Conservation (phyloP, 2,888 invertebrate species). For the Chydorus sphaericus region DNA sequence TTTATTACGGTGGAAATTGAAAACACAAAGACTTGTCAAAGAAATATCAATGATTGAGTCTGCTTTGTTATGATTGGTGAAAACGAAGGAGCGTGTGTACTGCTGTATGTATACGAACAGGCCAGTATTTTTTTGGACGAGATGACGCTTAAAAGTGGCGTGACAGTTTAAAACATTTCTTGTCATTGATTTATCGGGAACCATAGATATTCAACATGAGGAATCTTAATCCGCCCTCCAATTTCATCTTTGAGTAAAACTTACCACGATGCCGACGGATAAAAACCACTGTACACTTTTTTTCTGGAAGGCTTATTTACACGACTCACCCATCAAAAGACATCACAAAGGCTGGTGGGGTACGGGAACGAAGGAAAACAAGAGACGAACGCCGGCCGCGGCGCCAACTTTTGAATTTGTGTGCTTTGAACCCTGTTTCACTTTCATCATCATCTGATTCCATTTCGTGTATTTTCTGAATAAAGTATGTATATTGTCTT, state of each 20-base stretch:
- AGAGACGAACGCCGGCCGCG: slow-evolving; percentile 11
- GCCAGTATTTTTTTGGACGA: no score
- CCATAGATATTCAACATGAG: neutral
- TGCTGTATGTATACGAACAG: no score
- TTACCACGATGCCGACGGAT: slow-evolving; percentile 11
- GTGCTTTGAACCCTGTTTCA: no score
- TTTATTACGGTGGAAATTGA: no score
- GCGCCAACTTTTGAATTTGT: slow-evolving; percentile 1
- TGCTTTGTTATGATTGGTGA: slow-evolving; percentile 3
- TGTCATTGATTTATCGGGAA: neutral
- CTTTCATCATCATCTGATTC: no score
- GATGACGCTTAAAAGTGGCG: neutral
- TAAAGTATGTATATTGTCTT: no score
- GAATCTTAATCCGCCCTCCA: neutral
- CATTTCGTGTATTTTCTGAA: no score
- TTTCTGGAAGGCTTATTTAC: slow-evolving; percentile 11
- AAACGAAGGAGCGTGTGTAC: neutral
- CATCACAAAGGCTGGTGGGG: neutral
- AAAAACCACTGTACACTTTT: slow-evolving; percentile 7
- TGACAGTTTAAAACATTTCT: neutral
- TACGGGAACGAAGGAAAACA: neutral
- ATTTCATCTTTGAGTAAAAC: neutral
- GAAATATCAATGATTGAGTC: neutral
- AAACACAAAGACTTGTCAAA: neutral
- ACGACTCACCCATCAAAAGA: no score